These are phyloP conservation scores for Heliothis virescens DNA, from an alignment of 1,140 invertebrate genomes.

Conservation along the genomic window DNA sequence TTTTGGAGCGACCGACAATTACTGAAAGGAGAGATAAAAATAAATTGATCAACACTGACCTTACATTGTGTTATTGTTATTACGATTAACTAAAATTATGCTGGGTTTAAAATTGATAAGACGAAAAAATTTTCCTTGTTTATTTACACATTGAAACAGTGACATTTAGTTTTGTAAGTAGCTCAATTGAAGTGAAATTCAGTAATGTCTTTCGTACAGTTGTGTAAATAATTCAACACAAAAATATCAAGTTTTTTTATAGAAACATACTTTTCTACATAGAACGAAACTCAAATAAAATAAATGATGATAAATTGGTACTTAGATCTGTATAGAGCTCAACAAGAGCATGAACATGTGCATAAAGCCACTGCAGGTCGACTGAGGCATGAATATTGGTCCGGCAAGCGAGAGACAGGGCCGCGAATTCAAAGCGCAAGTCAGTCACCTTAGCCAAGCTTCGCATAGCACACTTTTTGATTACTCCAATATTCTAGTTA, in stretches of 20 bases:
- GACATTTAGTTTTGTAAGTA: background rate
- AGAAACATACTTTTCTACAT: too few species aligned
- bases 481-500: conserved; percentile 91
- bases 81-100: too few species aligned
- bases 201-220: background rate
- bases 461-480: conserved; percentile 97
- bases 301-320: conserved; percentile 20
- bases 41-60: too few species aligned
- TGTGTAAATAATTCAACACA: conserved; percentile 1
- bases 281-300: background rate
- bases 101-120: too few species aligned
- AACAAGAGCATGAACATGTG: conserved; percentile 93
- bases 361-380: conserved; percentile 93
- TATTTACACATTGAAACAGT: too few species aligned
- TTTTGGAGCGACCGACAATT: conserved; percentile 90
- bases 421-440: conserved; percentile 94
- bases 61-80: too few species aligned
- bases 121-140: too few species aligned
- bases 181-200: background rate
- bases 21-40: background rate
- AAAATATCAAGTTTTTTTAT: too few species aligned
- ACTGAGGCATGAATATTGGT: conserved; percentile 92
- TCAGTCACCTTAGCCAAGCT: conserved; percentile 95
- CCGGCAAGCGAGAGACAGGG: conserved; percentile 93
- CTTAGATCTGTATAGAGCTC: conserved; percentile 93